These are phyloP conservation scores for Serranus cabrilla DNA, from an alignment of 2,797 vertebrate species.

Conservation along the genomic window DNA sequence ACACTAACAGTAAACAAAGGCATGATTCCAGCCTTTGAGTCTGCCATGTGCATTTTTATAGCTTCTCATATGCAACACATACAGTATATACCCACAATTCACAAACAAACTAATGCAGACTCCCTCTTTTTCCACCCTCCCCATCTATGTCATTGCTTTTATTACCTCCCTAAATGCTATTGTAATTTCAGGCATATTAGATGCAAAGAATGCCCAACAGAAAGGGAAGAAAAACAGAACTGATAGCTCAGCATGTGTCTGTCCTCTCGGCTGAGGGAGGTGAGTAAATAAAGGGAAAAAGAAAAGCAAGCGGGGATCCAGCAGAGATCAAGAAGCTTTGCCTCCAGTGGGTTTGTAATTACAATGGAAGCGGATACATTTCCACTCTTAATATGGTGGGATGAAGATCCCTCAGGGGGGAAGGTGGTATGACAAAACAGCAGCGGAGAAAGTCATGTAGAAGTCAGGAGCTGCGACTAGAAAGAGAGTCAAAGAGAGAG, in stretches of 20 bases:
- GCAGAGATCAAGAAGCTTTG: conserved; percentile 81
- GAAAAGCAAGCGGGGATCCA: conserved; percentile 71
- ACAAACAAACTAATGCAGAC: conserved; percentile 31
- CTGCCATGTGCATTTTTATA: conserved; percentile 44
- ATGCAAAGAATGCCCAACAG: conserved; percentile 67
- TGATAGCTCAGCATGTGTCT: conserved; percentile 75
- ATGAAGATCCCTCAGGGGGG: conserved; percentile 67
- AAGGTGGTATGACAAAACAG: conserved; percentile 54
- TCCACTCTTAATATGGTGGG: conserved; percentile 79
- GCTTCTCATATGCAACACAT: conserved; percentile 39
- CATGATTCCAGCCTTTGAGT: conserved; percentile 17
- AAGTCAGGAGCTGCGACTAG: conserved; percentile 62
- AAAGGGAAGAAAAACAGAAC: conserved; percentile 74
- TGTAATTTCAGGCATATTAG: conserved; percentile 73
- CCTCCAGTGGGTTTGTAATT: conserved; percentile 83
- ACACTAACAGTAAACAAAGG: conserved; percentile 44
- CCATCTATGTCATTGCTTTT: conserved; percentile 49
- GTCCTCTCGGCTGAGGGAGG: conserved; percentile 73
- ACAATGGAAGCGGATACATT: conserved; percentile 81
- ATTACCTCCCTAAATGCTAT: conserved; percentile 64
- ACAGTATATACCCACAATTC: conserved; percentile 18
- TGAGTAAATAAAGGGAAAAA: conserved; percentile 74
- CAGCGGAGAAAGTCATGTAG: conserved; percentile 67
- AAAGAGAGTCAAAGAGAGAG: conserved; percentile 27
- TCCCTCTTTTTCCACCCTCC: neutral